These are phyloP conservation scores for Parnassius smintheus DNA, from an alignment of 2,888 invertebrate genomes.

Conservation along the genomic window DNA sequence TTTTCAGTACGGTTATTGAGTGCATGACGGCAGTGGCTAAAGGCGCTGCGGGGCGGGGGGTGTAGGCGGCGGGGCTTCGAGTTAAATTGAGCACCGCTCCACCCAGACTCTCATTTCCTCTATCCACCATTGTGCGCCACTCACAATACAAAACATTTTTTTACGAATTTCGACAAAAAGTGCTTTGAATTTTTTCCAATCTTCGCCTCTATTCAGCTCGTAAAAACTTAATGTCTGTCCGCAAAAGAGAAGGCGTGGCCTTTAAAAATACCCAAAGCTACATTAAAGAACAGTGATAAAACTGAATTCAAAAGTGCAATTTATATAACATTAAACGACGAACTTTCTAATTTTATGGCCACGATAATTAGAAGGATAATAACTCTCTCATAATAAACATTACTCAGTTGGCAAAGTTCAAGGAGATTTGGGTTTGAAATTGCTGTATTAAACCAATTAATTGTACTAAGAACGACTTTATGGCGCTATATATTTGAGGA, in stretches of 20 bases:
- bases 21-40: constrained; percentile 40
- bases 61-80: constrained; percentile 36
- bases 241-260: constrained; percentile 56
- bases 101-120: constrained; percentile 80
- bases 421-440: constrained; percentile 72
- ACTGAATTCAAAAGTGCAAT: constrained; percentile 54
- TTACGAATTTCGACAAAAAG: constrained; percentile 77
- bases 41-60: constrained; percentile 14
- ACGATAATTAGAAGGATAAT: constrained; percentile 66
- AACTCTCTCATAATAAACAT: constrained; percentile 75
- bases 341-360: constrained; percentile 69
- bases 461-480: constrained; percentile 70
- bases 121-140: constrained; percentile 73
- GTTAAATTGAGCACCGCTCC: constrained; percentile 77
- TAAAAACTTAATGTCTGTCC: constrained; percentile 71
- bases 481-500: constrained; percentile 61
- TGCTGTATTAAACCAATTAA: constrained; percentile 79
- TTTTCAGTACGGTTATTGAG: constrained; percentile 52
- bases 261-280: constrained; percentile 35
- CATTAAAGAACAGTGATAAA: constrained; percentile 46
- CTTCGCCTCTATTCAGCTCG: constrained; percentile 74
- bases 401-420: constrained; percentile 68
- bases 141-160: constrained; percentile 80
- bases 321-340: constrained; percentile 50
- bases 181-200: constrained; percentile 79